These are phyloP conservation scores for Hirundichthys speculiger DNA, from an alignment of 2,113 vertebrate species.

Conservation along the genomic window DNA sequence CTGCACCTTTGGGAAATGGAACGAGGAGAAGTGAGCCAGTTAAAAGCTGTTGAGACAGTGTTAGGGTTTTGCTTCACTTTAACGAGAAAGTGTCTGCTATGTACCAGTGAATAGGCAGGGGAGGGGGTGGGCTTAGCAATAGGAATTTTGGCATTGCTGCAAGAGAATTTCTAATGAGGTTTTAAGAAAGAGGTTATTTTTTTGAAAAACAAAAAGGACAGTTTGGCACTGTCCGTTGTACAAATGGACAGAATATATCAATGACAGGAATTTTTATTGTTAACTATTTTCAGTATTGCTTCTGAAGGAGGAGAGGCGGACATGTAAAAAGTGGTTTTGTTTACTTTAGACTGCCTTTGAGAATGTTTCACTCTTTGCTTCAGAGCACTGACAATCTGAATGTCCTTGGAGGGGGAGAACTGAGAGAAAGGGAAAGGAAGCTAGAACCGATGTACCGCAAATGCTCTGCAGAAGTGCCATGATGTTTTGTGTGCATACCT, in stretches of 20 bases:
- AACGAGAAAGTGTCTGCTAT: slow-evolving; percentile 67
- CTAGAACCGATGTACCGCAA: slow-evolving; percentile 54
- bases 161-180: slow-evolving; percentile 79
- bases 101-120: slow-evolving; percentile 62
- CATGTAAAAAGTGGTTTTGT: slow-evolving; percentile 61
- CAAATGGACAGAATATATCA: slow-evolving; percentile 62
- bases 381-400: slow-evolving; percentile 78
- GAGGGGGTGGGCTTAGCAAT: slow-evolving; percentile 56
- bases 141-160: slow-evolving; percentile 75
- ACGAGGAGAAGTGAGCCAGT: slow-evolving; percentile 60
- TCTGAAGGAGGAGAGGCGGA: slow-evolving; percentile 47
- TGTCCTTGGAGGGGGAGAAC: slow-evolving; percentile 50
- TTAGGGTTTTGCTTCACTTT: slow-evolving; percentile 54
- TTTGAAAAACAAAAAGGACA: slow-evolving; percentile 15
- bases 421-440: slow-evolving; percentile 37
- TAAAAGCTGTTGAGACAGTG: slow-evolving; percentile 63
- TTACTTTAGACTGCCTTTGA: slow-evolving; percentile 76
- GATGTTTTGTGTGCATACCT: slow-evolving; percentile 68
- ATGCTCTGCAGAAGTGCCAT: slow-evolving; percentile 78
- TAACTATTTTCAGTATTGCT: slow-evolving; percentile 74
- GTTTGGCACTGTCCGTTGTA: slow-evolving; percentile 38
- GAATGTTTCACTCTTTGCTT: slow-evolving; percentile 73
- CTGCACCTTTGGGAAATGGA: slow-evolving; percentile 72
- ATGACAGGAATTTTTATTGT: slow-evolving; percentile 66
- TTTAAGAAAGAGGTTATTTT: slow-evolving; percentile 78